A percentile compares a stretch with the other conserved stretches of the same genome.
Conservation (phyloP, 2,888 invertebrate genomes). For the Kryphioiulus occultus region DNA sequence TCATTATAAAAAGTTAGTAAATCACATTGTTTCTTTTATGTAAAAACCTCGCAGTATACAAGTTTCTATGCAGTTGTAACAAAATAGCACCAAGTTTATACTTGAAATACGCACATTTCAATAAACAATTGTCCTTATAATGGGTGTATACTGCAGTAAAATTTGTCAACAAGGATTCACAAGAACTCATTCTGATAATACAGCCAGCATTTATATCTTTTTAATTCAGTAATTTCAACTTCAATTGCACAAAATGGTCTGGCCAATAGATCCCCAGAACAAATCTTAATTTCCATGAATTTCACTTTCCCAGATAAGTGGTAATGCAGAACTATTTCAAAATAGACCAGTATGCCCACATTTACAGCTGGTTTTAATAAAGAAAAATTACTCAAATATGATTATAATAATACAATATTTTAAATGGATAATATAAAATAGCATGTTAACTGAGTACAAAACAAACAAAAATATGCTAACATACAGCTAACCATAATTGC, state of each 20-base stretch:
- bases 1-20: not conserved
- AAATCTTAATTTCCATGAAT: conserved; percentile 8
- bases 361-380: conserved; percentile 31
- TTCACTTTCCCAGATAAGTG: not conserved
- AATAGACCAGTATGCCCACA: not conserved
- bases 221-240: conserved; percentile 33
- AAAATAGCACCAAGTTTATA: too few relatives aligned
- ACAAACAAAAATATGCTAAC: conserved; percentile 4
- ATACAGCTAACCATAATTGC: conserved; percentile 24
- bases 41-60: too few relatives aligned
- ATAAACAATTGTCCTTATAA: too few relatives aligned
- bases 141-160: too few relatives aligned
- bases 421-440: conserved; percentile 30
- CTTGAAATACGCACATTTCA: too few relatives aligned
- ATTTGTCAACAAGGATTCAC: not conserved
- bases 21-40: too few relatives aligned
- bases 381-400: conserved; percentile 5
- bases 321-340: not conserved
- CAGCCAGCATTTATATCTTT: conserved; percentile 33
- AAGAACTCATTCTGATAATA: not conserved
- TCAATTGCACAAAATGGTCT: conserved; percentile 22
- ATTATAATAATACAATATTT: conserved; percentile 20
- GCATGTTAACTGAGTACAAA: conserved; percentile 31
- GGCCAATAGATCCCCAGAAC: conserved; percentile 20
- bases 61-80: too few relatives aligned